Evolutionary conservation across 2,797 vertebrate species (phyloP), one percentile per base, ranked within the genome.

Genomic region (Pogonophryne albipinna): DNA sequence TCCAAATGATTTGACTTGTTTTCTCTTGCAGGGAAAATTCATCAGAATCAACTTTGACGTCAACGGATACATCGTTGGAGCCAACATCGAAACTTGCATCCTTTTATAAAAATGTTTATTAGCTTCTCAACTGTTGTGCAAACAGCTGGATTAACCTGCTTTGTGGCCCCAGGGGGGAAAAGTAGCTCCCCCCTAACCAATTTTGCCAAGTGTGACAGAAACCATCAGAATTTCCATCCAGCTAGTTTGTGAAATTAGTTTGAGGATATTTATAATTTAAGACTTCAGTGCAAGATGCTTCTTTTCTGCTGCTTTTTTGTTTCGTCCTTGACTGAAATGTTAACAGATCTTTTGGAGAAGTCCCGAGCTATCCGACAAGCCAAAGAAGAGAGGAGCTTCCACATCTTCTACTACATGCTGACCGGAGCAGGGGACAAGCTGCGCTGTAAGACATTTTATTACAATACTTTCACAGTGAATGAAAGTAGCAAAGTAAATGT

Each of bases 51-150:
- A 96, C 91, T 96, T 96, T 72, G 95, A 96, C 3, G 95, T 99
- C 79, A 99, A 97, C 0, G 98, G 98, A 61, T 99, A 99, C 93
- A 99, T 99, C 9, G 98, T 99, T 52, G 98, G 98, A 81, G 98
- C 98, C 71, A 99, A 99, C 89, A 99, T 99, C 0, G 98, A 99
- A 90, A 99, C 98, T 53, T 99, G 98, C 95, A 99, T 99, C 98
- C 96, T 97, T 83, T 75, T 59, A 9, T 0, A 13, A 16, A 51
- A n/a, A 68, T 38, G 31, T 3, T 23, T 51, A 3, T 47, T 50
- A 19, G 4, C 27, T 20, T 23, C 0, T 45, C 0, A n/a, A 0
- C 16, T 17, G 4, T 47, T 34, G 0, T 42, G 10, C 16, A 7
- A 1, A 2, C 6, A 10, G 12, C 41, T 13, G 8, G n/a, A 67